Percentiles rank a stretch among this genome's conserved stretches.
Conservation (phyloP, 2,888 invertebrate species). For the Euzetes globulus region DNA sequence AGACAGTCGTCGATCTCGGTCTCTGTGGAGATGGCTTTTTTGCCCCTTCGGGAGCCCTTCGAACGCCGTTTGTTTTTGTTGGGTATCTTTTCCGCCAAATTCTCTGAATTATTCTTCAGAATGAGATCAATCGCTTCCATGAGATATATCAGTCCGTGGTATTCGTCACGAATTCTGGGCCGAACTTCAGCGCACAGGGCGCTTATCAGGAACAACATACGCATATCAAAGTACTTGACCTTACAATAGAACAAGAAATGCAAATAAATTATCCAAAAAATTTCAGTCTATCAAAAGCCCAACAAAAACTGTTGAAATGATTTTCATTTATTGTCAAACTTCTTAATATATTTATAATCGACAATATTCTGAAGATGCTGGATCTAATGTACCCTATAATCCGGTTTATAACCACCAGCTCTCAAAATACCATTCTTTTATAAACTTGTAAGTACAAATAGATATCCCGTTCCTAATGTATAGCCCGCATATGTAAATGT, state of each 20-base stretch:
- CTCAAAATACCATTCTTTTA: too few species aligned
- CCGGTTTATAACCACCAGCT: too few species aligned
- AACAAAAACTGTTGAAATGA: too few species aligned
- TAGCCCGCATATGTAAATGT: too few species aligned
- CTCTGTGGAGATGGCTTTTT: constrained; percentile 17
- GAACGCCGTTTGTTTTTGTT: constrained; percentile 33
- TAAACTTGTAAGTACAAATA: too few species aligned
- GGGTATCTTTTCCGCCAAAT: constrained; percentile 32
- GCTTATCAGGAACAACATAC: constrained; percentile 77
- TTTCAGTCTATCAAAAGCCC: too few species aligned
- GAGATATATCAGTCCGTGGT: constrained; percentile 51
- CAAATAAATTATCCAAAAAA: background rate
- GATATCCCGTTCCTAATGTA: too few species aligned
- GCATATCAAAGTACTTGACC: constrained; percentile 62
- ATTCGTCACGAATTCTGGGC: constrained; percentile 48
- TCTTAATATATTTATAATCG: too few species aligned
- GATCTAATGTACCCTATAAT: too few species aligned
- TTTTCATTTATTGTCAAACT: too few species aligned
- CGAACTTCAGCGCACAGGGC: constrained; percentile 62
- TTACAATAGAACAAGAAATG: background rate
- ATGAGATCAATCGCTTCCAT: constrained; percentile 51
- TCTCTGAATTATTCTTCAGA: constrained; percentile 44
- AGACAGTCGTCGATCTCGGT: constrained; percentile 34
- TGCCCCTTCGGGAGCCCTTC: constrained; percentile 34
- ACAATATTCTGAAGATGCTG: too few species aligned